These are phyloP conservation scores for Trachymyrmex septentrionalis DNA, from an alignment of 1,140 invertebrate genomes.

Conservation along the genomic window DNA sequence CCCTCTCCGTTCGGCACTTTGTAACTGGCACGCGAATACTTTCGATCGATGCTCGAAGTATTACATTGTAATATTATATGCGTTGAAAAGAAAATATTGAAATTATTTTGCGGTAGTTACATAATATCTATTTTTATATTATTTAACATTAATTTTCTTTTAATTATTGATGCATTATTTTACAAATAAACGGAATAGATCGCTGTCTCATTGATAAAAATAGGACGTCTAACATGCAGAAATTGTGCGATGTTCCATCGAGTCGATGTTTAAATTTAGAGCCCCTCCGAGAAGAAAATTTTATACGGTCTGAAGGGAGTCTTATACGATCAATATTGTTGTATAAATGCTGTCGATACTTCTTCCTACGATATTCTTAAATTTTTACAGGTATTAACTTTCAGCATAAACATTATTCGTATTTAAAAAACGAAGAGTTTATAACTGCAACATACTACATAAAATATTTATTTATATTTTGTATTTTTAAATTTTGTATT, in stretches of 20 bases:
- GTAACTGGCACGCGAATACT: slow-evolving; percentile 36
- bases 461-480: background rate
- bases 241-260: background rate
- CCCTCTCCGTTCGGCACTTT: slow-evolving; percentile 57
- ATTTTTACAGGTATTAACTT: background rate
- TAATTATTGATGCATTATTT: background rate
- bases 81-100: background rate
- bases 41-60: background rate
- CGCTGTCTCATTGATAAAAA: background rate
- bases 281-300: background rate
- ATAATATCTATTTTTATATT: background rate
- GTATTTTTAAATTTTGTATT: background rate
- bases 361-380: background rate
- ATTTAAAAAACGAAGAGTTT: background rate
- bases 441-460: background rate
- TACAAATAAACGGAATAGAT: background rate
- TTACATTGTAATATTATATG: background rate
- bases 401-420: background rate
- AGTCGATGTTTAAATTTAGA: slow-evolving; percentile 46
- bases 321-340: background rate
- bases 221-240: background rate
- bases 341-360: background rate
- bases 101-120: background rate
- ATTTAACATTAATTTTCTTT: background rate
- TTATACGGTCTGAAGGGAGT: background rate